phyloP scores from a whole-genome alignment of 2,113 vertebrate species.

The Sander vitreus region DNA sequence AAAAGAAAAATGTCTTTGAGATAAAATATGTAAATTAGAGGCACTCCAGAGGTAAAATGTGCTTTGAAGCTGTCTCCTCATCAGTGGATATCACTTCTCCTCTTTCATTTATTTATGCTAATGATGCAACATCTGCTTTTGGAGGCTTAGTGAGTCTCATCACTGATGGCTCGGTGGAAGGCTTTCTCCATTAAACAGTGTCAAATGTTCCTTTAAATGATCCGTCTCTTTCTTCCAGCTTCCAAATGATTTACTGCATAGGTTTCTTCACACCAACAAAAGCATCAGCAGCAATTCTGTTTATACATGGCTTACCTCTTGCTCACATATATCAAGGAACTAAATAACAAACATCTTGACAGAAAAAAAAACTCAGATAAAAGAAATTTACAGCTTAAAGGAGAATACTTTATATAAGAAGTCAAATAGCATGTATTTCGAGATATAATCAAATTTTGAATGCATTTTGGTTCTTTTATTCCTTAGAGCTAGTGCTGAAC shows the following conservation, averaged over 20 bases:
- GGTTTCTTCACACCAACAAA: neutral
- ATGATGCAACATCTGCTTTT: neutral
- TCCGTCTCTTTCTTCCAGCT: constrained; percentile 1
- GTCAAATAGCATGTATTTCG: neutral
- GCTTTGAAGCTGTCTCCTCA: constrained; percentile 5
- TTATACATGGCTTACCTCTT: neutral
- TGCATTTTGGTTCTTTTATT: neutral
- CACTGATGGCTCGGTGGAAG: neutral
- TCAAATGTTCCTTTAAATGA: constrained; percentile 14
- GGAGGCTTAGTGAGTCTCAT: neutral
- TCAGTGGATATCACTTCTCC: neutral
- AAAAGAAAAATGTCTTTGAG: neutral
- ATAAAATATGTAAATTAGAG: constrained; percentile 5
- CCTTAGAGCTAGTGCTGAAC: constrained; percentile 65
- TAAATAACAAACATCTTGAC: constrained; percentile 10
- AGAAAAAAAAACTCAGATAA: neutral
- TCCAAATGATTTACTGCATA: neutral
- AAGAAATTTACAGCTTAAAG: neutral
- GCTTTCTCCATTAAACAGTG: constrained; percentile 3
- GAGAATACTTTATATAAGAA: neutral
- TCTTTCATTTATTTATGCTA: constrained; percentile 17
- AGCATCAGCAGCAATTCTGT: neutral
- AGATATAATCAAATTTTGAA: neutral
- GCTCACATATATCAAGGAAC: neutral
- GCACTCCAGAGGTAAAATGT: neutral